Evolutionary conservation across 2,888 invertebrate genomes (phyloP).

Genomic region (Teinopalpus imperialis): DNA sequence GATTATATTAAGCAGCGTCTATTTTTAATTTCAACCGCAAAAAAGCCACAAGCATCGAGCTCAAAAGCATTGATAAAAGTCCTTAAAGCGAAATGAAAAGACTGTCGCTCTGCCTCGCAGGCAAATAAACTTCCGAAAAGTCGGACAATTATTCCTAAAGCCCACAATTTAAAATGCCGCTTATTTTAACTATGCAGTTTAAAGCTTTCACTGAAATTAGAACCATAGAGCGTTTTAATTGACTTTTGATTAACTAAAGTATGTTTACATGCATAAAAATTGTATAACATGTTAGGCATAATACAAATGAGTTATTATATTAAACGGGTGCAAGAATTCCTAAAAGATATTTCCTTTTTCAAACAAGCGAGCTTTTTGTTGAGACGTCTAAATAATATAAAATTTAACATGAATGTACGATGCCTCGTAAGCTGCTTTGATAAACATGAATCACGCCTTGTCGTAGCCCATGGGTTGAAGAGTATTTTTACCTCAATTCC

Average conservation of each 20-base stretch:
- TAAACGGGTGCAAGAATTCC: too few relatives aligned
- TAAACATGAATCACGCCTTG: neutral
- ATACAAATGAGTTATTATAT: too few relatives aligned
- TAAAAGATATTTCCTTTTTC: too few relatives aligned
- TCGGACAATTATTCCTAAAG: constrained; percentile 21
- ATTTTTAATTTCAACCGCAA: constrained; percentile 7
- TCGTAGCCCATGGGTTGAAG: neutral
- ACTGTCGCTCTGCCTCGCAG: constrained; percentile 20
- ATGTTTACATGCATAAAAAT: too few relatives aligned
- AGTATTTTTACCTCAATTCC: neutral
- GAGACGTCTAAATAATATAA: too few relatives aligned
- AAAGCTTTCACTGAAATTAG: constrained; percentile 21
- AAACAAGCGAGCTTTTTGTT: too few relatives aligned
- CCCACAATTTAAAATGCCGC: constrained; percentile 17
- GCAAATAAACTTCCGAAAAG: constrained; percentile 23
- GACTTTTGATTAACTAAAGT: too few relatives aligned
- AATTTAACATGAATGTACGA: too few relatives aligned
- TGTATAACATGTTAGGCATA: too few relatives aligned
- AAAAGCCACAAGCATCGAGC: constrained; percentile 10
- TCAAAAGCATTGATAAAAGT: constrained; percentile 24
- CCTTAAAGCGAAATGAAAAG: constrained; percentile 20
- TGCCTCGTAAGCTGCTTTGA: neutral
- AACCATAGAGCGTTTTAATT: constrained; percentile 7
- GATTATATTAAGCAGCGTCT: constrained; percentile 16
- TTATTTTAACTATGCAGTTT: constrained; percentile 21